Conservation (phyloP, 2,888 invertebrate species). For the Neoscelio sp. region DNA sequence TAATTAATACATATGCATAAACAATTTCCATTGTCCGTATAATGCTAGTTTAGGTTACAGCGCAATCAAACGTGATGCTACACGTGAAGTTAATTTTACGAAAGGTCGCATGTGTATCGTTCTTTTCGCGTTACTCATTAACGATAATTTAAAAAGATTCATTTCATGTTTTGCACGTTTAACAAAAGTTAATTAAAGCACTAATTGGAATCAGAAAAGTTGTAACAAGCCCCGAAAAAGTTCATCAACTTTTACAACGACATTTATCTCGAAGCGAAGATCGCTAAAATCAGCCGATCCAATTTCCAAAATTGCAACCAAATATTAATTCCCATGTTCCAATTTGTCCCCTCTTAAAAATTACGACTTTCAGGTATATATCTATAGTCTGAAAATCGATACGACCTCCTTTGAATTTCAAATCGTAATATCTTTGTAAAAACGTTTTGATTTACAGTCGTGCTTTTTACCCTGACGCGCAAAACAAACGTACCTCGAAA, state of each 20-base stretch:
- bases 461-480: conserved; percentile 11
- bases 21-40: background rate
- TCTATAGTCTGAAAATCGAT: conserved; percentile 43
- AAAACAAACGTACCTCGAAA: conserved; percentile 11
- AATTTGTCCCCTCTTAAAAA: too few species aligned
- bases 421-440: conserved; percentile 50
- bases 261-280: too few species aligned
- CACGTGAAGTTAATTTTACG: background rate
- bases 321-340: too few species aligned
- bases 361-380: too few species aligned
- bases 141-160: background rate
- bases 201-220: too few species aligned
- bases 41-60: conserved; percentile 5
- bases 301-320: background rate
- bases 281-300: too few species aligned
- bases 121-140: too few species aligned
- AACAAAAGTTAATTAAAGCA: background rate
- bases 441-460: conserved; percentile 39
- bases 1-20: too few species aligned
- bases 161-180: background rate
- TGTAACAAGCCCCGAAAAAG: too few species aligned
- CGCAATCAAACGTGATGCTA: too few species aligned
- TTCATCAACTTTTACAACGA: too few species aligned
- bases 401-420: conserved; percentile 54
- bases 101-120: too few species aligned